Conservation (phyloP, 2,888 invertebrate genomes). For the Mesorhabditis belari region DNA sequence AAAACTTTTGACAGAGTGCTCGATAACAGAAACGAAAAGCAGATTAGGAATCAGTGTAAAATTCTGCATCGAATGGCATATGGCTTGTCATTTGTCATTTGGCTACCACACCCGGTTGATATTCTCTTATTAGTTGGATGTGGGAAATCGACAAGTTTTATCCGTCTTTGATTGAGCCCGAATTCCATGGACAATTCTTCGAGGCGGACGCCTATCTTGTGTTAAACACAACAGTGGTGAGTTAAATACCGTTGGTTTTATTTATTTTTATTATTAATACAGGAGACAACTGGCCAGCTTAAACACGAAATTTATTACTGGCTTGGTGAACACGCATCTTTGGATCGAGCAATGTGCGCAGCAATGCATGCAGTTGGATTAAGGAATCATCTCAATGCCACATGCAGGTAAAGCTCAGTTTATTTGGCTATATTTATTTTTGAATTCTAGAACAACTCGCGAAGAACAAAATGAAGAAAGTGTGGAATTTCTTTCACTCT, state of each 20-base stretch:
- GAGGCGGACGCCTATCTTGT: constrained; percentile 93
- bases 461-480: constrained; percentile 96
- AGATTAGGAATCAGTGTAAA: no score
- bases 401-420: constrained; percentile 34
- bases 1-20: no score
- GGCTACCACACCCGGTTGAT: no score
- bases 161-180: constrained; percentile 77
- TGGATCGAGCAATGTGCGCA: constrained; percentile 89
- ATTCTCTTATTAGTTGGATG: constrained; percentile 65
- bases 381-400: constrained; percentile 84
- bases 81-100: no score
- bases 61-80: background rate
- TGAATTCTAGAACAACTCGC: constrained; percentile 67
- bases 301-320: constrained; percentile 96
- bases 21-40: no score
- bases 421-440: background rate
- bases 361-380: constrained; percentile 98
- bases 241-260: background rate
- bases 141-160: constrained; percentile 99
- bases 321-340: constrained; percentile 79
- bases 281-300: constrained; percentile 62
- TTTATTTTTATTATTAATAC: background rate
- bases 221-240: constrained; percentile 36
- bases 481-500: constrained; percentile 85
- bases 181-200: constrained; percentile 92